Evolutionary conservation across 2,888 invertebrate species (phyloP), one percentile per base, ranked within the genome.

Genomic region (Chymomyza fuscimana): DNA sequence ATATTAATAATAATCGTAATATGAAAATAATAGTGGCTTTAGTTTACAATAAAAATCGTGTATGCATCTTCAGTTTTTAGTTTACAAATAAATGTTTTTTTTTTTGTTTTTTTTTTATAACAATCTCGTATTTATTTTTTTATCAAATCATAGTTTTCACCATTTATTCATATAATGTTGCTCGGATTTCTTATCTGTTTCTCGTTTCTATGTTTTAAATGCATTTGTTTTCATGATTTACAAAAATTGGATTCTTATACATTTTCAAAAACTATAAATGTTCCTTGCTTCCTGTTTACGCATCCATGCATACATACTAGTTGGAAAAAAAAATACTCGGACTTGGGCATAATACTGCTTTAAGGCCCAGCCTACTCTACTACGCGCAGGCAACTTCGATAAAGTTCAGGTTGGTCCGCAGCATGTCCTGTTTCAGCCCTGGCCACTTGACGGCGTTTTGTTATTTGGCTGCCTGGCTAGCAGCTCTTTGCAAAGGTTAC

Each of bases 401-500:
- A 54, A 16, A 19, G 12, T 46, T 10, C 9, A 54, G 16, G 2
- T 15, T 54, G 54, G 67, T 58, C 25, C 22, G 16, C 9, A 54
- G 22, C 54, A 9, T 19, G 16, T 54, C 22, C 54, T 19, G n/a
- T 54, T 54, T 54, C 79, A 79, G 82, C 84, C 80, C 78, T 80
- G 63, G 25, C 51, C 19, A 52, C 25, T 63, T 25, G n/a, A 56
- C 58, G 54, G 65, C 65, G 56, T 19, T 29, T 82, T 86, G 87
- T 80, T 88, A 82, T 87, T 82, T 82, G 85, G 86, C 89, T 89
- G 90, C 89, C 76, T 80, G 80, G 79, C 86, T 86, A 82, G 86
- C 90, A 90, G 90, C 89, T 83, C 83, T 81, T 78, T 86, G 89
- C 80, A 90, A 84, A 80, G 90, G 90, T 90, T 90, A 90, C 89